Evolutionary conservation across 1,140 invertebrate species (phyloP).

Genomic region (Ctenoplectra terminalis): DNA sequence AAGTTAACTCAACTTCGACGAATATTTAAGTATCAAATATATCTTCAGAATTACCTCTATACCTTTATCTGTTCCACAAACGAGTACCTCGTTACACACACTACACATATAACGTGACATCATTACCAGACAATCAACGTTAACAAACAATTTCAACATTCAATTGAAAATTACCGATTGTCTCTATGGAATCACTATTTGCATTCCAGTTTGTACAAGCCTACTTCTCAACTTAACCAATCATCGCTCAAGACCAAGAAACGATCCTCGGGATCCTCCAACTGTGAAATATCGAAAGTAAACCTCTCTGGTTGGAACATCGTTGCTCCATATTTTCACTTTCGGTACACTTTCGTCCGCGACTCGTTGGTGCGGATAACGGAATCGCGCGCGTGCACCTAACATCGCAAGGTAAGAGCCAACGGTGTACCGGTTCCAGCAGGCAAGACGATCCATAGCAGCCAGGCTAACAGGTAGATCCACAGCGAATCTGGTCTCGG

Average conservation of each 20-base stretch:
- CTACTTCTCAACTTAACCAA: background rate
- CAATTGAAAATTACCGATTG: background rate
- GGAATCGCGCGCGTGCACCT: conserved; percentile 14
- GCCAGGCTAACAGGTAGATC: conserved; percentile 31
- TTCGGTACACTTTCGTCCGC: conserved; percentile 20
- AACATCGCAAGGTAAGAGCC: background rate
- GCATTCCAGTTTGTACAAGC: no score
- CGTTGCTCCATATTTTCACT: conserved; percentile 37
- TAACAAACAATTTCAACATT: background rate
- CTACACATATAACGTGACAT: background rate
- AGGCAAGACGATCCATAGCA: conserved; percentile 43
- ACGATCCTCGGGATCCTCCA: background rate
- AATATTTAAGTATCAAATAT: no score
- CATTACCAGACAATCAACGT: background rate
- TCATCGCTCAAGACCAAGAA: background rate
- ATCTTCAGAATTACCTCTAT: no score
- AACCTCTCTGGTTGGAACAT: background rate
- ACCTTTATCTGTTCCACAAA: no score
- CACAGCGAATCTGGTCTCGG: conserved; percentile 23
- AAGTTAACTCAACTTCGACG: no score
- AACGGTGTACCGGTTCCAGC: conserved; percentile 53
- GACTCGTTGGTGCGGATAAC: conserved; percentile 4
- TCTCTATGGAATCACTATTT: background rate
- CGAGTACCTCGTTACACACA: no score
- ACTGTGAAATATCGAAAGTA: background rate